Evolutionary conservation across 1,140 invertebrate genomes (phyloP), one percentile per base, ranked within the genome.

Genomic region (Bombus confusus): DNA sequence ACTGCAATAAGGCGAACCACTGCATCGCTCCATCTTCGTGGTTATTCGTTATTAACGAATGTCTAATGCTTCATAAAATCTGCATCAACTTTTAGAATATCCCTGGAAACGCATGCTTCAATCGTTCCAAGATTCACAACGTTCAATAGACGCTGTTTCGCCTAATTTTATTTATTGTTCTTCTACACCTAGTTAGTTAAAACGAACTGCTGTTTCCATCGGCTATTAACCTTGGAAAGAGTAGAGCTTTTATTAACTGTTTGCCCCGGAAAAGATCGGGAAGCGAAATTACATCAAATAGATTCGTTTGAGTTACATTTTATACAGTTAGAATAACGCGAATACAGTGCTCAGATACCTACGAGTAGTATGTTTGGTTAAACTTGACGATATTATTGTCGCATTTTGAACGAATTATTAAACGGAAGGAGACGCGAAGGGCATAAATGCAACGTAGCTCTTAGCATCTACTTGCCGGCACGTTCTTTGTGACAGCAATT

Each of bases 401-500:
- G 25, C 18, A 8, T 66, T 41, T 59, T n/a, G 25, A 31, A 52
- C 31, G 28, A 37, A 68, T 52, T 68, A 52, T 69, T 52, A 47
- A 2, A 28, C 2, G 41, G 5, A 39, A 31, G 0, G 28, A 10
- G 37, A 4, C 9, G 22, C 22, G 59, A 39, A 5, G 3, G 3
- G 59, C 15, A n/a, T 28, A 79, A 79, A 79, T 52, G 62, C n/a
- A 47, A 31, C 39, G 64, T 25, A 12, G n/a, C 77, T 79, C 77
- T 68, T 66, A 66, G n/a, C 31, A 34, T 71, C 39, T 47, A 52
- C n/a, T 37, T 34, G 8, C 31, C 31, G 5, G 34, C 43, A 31
- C 68, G 79, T 80, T 80, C 43, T 72, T 80, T 66, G 25, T 66
- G 47, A 34, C 79, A n/a, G 43, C 79, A 80, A 80, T 80, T 59